Conservation (phyloP, 2,113 vertebrate species). For the Butastur rufipennis region DNA sequence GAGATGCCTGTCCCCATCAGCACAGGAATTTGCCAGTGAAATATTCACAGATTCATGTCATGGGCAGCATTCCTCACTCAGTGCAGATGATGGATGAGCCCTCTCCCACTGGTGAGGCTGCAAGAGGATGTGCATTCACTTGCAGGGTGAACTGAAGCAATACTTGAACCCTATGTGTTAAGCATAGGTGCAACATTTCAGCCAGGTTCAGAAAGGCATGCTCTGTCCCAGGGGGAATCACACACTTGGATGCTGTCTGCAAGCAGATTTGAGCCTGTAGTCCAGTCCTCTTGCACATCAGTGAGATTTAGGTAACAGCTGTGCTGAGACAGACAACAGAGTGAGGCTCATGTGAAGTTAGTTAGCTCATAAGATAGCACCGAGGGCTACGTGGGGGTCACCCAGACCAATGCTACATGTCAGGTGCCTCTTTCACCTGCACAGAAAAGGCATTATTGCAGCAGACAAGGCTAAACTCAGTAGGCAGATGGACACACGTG, state of each 20-base stretch:
- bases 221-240: background rate
- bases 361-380: background rate
- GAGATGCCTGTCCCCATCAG: background rate
- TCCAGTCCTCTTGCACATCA: background rate
- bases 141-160: background rate
- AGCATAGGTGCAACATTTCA: background rate
- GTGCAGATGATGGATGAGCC: background rate
- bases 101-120: background rate
- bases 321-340: background rate
- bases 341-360: background rate
- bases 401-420: background rate
- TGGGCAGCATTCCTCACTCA: background rate
- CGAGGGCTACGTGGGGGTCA: rapidly evolving
- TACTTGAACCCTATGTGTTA: background rate
- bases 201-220: background rate
- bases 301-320: background rate
- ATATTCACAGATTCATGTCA: background rate
- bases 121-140: background rate
- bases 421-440: background rate
- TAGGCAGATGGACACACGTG: rapidly evolving
- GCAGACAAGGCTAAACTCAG: background rate
- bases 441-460: background rate
- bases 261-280: rapidly evolving
- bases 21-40: background rate
- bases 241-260: background rate